phyloP scores from a whole-genome alignment of 2,888 invertebrate species.

The Drosophila aldrichi region DNA sequence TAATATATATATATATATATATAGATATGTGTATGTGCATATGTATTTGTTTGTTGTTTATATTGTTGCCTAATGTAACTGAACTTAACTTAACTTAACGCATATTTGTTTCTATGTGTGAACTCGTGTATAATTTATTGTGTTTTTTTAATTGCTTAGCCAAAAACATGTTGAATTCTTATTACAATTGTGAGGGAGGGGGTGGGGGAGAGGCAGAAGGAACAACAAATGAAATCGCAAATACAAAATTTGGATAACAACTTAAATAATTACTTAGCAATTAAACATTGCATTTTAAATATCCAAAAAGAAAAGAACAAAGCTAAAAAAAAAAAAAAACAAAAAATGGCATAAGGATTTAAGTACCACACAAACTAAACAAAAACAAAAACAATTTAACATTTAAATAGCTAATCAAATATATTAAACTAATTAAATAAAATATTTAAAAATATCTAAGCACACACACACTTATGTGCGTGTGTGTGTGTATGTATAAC shows the following conservation, averaged over 20 bases:
- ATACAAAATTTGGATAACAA: conserved; percentile 4
- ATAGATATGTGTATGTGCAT: not conserved
- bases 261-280: conserved; percentile 28
- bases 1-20: not conserved
- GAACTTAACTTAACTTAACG: conserved; percentile 27
- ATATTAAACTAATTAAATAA: conserved; percentile 56
- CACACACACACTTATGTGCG: conserved; percentile 3
- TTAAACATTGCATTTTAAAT: conserved; percentile 56
- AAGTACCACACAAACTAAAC: conserved; percentile 14
- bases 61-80: conserved; percentile 59
- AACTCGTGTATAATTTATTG: conserved; percentile 40
- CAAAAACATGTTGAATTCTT: conserved; percentile 18
- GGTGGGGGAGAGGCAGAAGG: not conserved
- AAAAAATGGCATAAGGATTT: conserved; percentile 8
- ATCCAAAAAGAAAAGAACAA: conserved; percentile 32
- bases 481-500: conserved; percentile 4
- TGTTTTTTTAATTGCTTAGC: conserved; percentile 39
- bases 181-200: not conserved
- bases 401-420: conserved; percentile 72
- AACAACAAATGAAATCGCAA: not conserved
- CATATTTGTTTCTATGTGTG: conserved; percentile 32
- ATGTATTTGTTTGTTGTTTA: conserved; percentile 29
- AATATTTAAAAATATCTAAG: conserved; percentile 41
- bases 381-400: conserved; percentile 31
- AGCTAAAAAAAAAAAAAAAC: not conserved